Evolutionary conservation across 2,888 invertebrate species (phyloP).

Genomic region (Dicyrtomina minuta): DNA sequence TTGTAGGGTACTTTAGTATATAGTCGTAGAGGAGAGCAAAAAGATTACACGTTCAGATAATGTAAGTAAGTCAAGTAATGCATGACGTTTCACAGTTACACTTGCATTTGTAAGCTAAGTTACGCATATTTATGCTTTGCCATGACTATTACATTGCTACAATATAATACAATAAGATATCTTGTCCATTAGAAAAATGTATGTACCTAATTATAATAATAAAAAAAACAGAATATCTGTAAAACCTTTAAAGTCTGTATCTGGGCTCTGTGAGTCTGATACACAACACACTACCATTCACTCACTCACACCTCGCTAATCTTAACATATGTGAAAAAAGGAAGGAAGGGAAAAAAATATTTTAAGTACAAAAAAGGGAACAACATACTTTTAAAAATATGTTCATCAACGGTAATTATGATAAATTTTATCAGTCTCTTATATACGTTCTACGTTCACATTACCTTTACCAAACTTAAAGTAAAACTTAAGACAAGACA

Average conservation of each 20-base stretch:
- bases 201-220: too few species aligned
- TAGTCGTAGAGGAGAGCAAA: not conserved
- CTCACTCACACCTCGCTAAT: constrained; percentile 3
- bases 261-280: not conserved
- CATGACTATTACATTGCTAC: not conserved
- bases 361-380: constrained; percentile 12
- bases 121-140: too few species aligned
- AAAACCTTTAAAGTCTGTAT: not conserved
- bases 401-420: constrained; percentile 13
- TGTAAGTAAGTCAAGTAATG: constrained; percentile 14
- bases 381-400: not conserved
- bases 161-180: not conserved
- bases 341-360: constrained; percentile 12
- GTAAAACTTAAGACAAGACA: too few species aligned
- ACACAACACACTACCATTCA: not conserved
- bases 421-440: not conserved
- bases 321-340: not conserved
- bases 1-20: too few species aligned
- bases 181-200: constrained; percentile 7
- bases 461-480: too few species aligned
- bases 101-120: too few species aligned
- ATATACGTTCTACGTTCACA: too few species aligned
- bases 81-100: constrained; percentile 6
- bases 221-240: not conserved
- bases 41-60: constrained; percentile 9